These are phyloP conservation scores for Polyodon spathula DNA, from an alignment of 2,113 vertebrate species.

Conservation along the genomic window DNA sequence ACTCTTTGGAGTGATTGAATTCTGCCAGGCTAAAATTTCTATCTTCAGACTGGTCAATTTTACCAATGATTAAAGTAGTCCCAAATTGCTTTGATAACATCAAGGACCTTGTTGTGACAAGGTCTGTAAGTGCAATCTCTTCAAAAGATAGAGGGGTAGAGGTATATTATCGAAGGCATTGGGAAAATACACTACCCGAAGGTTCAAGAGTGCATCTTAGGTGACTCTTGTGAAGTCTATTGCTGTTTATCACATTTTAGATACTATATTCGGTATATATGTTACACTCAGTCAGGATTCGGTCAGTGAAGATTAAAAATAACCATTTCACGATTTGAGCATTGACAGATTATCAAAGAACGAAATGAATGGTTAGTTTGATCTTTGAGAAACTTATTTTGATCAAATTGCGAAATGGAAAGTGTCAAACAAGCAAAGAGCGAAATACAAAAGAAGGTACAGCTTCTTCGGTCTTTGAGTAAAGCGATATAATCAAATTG, in stretches of 20 bases:
- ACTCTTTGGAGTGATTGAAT: constrained; percentile 68
- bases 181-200: neutral
- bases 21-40: constrained; percentile 42
- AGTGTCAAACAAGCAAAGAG: too few relatives aligned
- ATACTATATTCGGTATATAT: too few relatives aligned
- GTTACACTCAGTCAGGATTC: too few relatives aligned
- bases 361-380: too few relatives aligned
- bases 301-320: too few relatives aligned
- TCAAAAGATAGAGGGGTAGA: constrained; percentile 48
- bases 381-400: too few relatives aligned
- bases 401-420: too few relatives aligned
- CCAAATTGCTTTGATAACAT: constrained; percentile 68
- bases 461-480: too few relatives aligned
- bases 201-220: neutral
- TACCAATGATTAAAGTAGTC: constrained; percentile 69
- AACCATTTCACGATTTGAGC: too few relatives aligned
- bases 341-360: too few relatives aligned
- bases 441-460: too few relatives aligned
- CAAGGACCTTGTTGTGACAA: constrained; percentile 61
- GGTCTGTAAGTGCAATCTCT: constrained; percentile 48
- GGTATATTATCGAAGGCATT: constrained; percentile 7
- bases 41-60: constrained; percentile 55
- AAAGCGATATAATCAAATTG: too few relatives aligned
- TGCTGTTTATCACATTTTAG: neutral
- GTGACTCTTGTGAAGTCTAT: neutral